Percentiles rank a stretch among this genome's conserved stretches.
phyloP scores from a whole-genome alignment of 2,113 vertebrate genomes.

The Pipra filicauda region DNA sequence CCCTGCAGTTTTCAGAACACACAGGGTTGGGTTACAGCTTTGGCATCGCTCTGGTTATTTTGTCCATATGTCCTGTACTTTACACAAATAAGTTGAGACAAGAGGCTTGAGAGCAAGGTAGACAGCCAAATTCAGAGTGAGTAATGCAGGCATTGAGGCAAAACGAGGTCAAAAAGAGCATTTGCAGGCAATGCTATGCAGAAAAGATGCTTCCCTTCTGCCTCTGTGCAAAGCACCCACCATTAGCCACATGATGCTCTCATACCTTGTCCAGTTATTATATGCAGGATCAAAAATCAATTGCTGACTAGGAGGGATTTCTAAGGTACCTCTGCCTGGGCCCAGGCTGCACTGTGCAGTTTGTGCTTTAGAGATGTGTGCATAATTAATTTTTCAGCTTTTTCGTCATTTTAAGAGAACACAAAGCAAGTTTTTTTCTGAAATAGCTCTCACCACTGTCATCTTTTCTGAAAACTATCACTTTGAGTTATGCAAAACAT shows the following conservation, averaged over 20 bases:
- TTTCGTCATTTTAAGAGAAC: conserved; percentile 16
- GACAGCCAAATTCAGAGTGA: conserved; percentile 62
- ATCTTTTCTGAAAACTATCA: conserved; percentile 37
- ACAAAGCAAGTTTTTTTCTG: conserved; percentile 35
- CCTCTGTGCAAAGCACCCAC: not conserved
- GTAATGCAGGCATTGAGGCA: conserved; percentile 25
- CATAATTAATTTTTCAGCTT: conserved; percentile 57
- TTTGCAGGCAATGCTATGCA: not conserved
- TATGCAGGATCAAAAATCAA: not conserved
- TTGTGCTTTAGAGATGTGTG: not conserved
- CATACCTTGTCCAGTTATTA: not conserved
- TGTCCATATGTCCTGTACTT: conserved; percentile 61
- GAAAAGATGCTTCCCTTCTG: not conserved
- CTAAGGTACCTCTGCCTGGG: not conserved
- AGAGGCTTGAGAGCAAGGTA: conserved; percentile 36
- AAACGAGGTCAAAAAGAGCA: conserved; percentile 39
- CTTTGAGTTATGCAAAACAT: conserved; percentile 47
- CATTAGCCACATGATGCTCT: not conserved
- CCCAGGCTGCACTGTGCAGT: not conserved
- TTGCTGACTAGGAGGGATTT: not conserved
- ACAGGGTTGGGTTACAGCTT: conserved; percentile 51
- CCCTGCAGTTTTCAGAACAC: conserved; percentile 37
- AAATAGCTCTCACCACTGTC: conserved; percentile 33
- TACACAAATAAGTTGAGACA: conserved; percentile 68
- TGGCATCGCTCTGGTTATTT: conserved; percentile 62